phyloP scores from a whole-genome alignment of 2,888 invertebrate genomes.

The Agriopis aurantiaria region DNA sequence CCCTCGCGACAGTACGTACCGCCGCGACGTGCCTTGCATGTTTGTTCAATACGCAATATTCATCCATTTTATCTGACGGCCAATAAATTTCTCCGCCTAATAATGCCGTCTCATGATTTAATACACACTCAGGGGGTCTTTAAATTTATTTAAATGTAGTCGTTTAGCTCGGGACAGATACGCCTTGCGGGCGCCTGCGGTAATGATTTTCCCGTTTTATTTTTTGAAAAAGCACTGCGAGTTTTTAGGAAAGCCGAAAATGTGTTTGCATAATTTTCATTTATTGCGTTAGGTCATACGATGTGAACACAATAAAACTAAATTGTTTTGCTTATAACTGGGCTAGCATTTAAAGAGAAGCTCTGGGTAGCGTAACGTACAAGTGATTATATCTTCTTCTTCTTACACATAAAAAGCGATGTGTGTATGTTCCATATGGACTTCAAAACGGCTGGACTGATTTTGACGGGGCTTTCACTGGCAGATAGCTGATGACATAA shows the following conservation, averaged over 20 bases:
- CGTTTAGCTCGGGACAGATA: conserved; percentile 45
- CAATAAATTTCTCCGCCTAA: conserved; percentile 59
- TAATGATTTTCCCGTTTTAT: conserved; percentile 35
- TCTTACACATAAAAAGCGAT: too few relatives aligned
- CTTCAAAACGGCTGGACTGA: too few relatives aligned
- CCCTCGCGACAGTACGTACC: conserved; percentile 45
- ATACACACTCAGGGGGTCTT: conserved; percentile 51
- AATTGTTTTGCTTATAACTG: conserved; percentile 6
- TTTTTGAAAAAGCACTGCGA: conserved; percentile 32
- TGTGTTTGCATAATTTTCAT: not conserved
- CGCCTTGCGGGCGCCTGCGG: conserved; percentile 43
- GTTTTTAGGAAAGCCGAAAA: not conserved
- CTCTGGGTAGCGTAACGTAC: not conserved
- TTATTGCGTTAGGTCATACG: conserved; percentile 4
- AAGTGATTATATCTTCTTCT: not conserved
- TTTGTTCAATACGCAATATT: conserved; percentile 64
- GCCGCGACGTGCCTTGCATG: conserved; percentile 50
- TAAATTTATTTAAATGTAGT: conserved; percentile 61
- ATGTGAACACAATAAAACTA: conserved; percentile 9
- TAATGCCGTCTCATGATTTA: conserved; percentile 59
- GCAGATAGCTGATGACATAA: too few relatives aligned
- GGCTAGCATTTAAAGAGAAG: conserved; percentile 1
- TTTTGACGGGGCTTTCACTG: too few relatives aligned
- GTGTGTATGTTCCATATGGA: too few relatives aligned
- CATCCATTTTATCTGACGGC: conserved; percentile 57